Evolutionary conservation across 2,797 vertebrate genomes (phyloP), one percentile per base, ranked within the genome.

Genomic region (Sandelia bainsii): DNA sequence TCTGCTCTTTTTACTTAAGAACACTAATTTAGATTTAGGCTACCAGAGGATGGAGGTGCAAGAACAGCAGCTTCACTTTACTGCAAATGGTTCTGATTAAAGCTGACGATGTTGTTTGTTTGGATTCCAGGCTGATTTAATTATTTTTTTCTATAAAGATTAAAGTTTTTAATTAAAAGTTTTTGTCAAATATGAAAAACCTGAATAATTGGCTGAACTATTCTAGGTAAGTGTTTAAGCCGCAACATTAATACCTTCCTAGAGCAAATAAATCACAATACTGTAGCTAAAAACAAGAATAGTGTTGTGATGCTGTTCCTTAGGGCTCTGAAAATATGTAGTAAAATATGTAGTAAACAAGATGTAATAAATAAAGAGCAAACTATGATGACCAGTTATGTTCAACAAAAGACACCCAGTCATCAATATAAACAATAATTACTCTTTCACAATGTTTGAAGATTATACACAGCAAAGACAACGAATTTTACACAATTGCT

Each of bases 381-480:
- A 56, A 72, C 34, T 42, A 34, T 60, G 50, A 77, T 5, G n/a
- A 58, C 49, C 23, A 77, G 53, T 27, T 48, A 65, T 69, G 65
- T 42, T 75, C 23, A 61, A 54, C 72, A 48, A 42, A 49, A 62
- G 60, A 71, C 69, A 72, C 23, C 50, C 62, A 63, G 60, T 53
- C 45, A 45, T 66, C 69, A 62, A 45, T 37, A 70, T 67, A 87
- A 83, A 87, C 78, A 78, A 63, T 79, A 79, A 83, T 87, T 86
- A 82, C 72, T 81, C 71, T 75, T 61, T 81, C 70, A 76, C 27
- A 75, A 58, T 0, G 27, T 49, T 57, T 66, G 34, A 69, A 75
- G 65, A 83, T 81, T 71, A 68, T 17, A 71, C 62, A 53, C 22
- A 19, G 37, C 57, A 54, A 69, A 72, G 65, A 70, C 50, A 69